Conservation (phyloP, 2,888 invertebrate species). For the Dioctria rufipes region DNA sequence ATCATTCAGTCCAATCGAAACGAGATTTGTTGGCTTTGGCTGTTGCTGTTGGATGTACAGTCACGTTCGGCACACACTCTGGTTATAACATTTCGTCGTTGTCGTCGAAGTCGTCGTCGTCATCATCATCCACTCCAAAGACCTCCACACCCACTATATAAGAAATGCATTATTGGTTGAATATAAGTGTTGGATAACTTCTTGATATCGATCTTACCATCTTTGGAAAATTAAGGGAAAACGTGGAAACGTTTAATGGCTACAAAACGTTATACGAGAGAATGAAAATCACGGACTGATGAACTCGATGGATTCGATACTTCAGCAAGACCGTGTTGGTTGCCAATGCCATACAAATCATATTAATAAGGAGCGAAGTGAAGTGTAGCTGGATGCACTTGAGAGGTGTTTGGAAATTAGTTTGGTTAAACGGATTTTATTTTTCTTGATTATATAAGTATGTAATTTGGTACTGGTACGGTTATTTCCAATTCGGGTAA, state of each 20-base stretch:
- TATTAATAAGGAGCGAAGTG: no score
- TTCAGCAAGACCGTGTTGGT: no score
- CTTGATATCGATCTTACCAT: constrained; percentile 23
- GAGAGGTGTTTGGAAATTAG: no score
- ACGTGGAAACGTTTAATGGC: constrained; percentile 3
- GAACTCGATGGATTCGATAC: no score
- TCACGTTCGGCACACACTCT: constrained; percentile 51
- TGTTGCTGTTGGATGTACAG: constrained; percentile 20
- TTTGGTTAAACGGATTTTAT: no score
- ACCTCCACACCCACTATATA: constrained; percentile 25
- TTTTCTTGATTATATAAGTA: no score
- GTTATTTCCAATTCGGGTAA: no score
- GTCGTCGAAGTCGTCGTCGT: not conserved
- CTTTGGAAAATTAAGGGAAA: constrained; percentile 32
- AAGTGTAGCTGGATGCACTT: no score
- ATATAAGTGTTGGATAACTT: constrained; percentile 24
- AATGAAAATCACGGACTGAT: no score
- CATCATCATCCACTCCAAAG: not conserved
- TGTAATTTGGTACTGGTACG: no score
- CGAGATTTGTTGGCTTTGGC: constrained; percentile 44
- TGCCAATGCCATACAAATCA: no score
- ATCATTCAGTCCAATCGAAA: constrained; percentile 48
- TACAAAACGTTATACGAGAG: no score
- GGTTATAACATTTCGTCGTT: constrained; percentile 31
- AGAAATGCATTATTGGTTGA: constrained; percentile 5